A percentile compares a stretch with the other conserved stretches of the same genome.
phyloP scores from a whole-genome alignment of 2,797 vertebrate genomes.

The Morus bassanus region DNA sequence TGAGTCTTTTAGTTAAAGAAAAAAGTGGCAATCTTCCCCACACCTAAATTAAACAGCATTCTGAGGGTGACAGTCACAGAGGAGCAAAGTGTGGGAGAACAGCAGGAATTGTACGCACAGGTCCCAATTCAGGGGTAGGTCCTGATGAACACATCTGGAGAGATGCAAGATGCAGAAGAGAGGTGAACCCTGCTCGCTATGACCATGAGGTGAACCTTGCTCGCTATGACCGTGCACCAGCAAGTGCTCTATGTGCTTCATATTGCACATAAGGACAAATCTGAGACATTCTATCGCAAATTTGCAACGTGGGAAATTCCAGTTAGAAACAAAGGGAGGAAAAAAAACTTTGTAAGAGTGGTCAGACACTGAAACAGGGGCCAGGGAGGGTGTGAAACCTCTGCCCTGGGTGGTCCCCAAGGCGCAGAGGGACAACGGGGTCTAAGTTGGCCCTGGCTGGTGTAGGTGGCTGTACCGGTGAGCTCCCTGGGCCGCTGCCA shows the following conservation, averaged over 20 bases:
- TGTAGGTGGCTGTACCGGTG: neutral
- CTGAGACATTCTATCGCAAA: rapidly evolving
- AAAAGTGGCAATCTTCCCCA: neutral
- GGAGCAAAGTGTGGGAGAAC: neutral
- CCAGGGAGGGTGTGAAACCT: neutral
- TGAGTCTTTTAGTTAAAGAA: neutral
- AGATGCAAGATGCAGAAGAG: neutral
- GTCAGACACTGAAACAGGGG: neutral
- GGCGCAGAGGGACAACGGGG: rapidly evolving
- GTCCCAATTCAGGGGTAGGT: neutral
- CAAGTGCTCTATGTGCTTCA: neutral
- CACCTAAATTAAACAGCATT: neutral
- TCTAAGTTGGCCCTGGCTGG: neutral
- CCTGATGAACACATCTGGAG: neutral
- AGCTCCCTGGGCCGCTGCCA: rapidly evolving
- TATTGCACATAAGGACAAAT: too few species aligned
- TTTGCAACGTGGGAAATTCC: neutral
- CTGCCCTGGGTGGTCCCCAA: neutral
- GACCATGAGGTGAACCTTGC: too few species aligned
- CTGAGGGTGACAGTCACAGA: neutral
- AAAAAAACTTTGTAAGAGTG: neutral
- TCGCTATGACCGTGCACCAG: rapidly evolving
- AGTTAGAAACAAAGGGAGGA: neutral
- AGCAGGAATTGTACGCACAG: neutral
- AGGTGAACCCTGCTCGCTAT: neutral